phyloP scores from a whole-genome alignment of 2,888 invertebrate species.

The Deilephila porcellus region DNA sequence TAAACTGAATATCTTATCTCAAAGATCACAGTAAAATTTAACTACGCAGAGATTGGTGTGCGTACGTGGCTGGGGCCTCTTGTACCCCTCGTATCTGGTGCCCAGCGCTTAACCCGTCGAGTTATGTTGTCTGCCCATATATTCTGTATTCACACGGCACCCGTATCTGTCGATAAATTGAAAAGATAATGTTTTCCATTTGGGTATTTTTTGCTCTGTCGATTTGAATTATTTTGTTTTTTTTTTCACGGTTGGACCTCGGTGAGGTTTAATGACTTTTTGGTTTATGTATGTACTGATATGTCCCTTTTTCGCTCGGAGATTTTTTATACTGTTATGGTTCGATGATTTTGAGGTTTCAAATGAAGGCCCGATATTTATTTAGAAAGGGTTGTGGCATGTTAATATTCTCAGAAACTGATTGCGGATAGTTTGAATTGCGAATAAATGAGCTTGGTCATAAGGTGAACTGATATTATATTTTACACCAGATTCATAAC shows the following conservation, averaged over 20 bases:
- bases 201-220: slow-evolving; percentile 20
- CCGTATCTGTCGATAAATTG: slow-evolving; percentile 23
- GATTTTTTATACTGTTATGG: neutral
- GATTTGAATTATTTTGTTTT: slow-evolving; percentile 16
- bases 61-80: slow-evolving; percentile 8
- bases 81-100: neutral
- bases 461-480: too few relatives aligned
- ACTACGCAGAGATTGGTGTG: slow-evolving; percentile 17
- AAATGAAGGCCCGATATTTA: neutral
- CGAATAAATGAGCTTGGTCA: too few relatives aligned
- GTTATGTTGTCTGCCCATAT: slow-evolving; percentile 14
- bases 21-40: slow-evolving; percentile 16
- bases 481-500: too few relatives aligned
- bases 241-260: neutral
- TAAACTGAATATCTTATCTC: slow-evolving; percentile 13
- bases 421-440: too few relatives aligned
- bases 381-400: neutral
- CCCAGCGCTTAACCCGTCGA: slow-evolving; percentile 12
- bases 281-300: neutral
- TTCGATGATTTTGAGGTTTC: neutral
- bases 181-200: slow-evolving; percentile 24
- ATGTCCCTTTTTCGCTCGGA: neutral
- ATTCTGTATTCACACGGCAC: neutral
- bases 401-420: neutral
- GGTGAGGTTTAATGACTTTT: slow-evolving; percentile 16